Conservation (phyloP, 2,888 invertebrate species). For the Sinelater perroti region DNA sequence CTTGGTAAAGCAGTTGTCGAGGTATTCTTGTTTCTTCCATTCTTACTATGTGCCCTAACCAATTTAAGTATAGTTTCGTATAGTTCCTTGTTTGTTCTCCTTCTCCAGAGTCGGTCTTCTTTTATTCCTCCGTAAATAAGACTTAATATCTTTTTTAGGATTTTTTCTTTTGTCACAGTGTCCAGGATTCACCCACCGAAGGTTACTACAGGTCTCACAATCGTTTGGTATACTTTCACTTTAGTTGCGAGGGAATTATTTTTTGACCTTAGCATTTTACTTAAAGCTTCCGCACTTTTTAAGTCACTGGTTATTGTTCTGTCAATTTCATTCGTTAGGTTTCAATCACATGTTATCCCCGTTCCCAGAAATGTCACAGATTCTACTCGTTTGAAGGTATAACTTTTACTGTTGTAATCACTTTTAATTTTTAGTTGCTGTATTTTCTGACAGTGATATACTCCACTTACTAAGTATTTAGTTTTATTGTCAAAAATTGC, state of each 20-base stretch:
- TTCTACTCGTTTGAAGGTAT: not conserved
- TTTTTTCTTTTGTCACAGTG: not conserved
- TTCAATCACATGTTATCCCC: not conserved
- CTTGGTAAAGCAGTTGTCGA: not conserved
- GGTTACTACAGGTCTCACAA: not conserved
- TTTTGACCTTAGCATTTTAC: conserved; percentile 2
- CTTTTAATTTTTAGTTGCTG: conserved; percentile 1
- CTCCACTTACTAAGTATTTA: conserved; percentile 2
- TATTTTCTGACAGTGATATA: not conserved
- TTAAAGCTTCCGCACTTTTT: no score
- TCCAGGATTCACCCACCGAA: not conserved
- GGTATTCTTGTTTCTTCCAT: not conserved
- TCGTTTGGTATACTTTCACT: no score
- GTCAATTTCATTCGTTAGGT: no score
- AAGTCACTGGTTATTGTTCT: no score
- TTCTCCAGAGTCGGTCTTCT: not conserved
- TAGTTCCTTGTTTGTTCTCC: not conserved
- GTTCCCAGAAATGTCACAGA: not conserved
- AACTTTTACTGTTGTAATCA: not conserved
- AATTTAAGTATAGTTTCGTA: not conserved
- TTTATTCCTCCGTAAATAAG: not conserved
- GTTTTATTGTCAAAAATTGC: conserved; percentile 11
- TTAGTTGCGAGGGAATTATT: not conserved
- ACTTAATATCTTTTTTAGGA: not conserved
- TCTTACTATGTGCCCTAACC: not conserved